Conservation (phyloP, 2,888 invertebrate species). For the Muscina levida region DNA sequence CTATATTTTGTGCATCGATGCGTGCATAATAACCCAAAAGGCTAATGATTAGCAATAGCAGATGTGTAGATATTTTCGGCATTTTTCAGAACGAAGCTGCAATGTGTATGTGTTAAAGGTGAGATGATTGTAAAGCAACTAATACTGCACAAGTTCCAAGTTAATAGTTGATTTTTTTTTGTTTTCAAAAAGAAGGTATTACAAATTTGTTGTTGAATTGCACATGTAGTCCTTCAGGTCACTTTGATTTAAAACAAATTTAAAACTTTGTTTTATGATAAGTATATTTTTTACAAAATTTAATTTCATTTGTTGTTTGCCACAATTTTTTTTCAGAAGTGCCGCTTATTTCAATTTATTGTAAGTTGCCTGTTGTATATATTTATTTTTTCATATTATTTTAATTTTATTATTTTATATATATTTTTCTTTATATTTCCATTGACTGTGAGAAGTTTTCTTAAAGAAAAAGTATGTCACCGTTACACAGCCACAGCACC, state of each 20-base stretch:
- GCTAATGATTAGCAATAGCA: slow-evolving; percentile 69
- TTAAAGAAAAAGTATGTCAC: slow-evolving; percentile 70
- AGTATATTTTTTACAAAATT: not conserved
- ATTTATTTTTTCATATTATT: not conserved
- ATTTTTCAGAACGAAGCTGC: slow-evolving; percentile 42
- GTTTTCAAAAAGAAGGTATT: too few relatives aligned
- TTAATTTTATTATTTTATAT: not conserved
- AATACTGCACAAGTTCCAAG: not conserved
- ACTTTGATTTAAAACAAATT: too few relatives aligned
- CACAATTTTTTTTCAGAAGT: slow-evolving; percentile 13
- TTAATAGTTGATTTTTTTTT: not conserved
- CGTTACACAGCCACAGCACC: slow-evolving; percentile 67
- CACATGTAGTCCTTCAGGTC: too few relatives aligned
- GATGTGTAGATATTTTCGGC: slow-evolving; percentile 67
- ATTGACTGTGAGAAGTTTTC: slow-evolving; percentile 53
- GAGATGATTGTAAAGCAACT: not conserved
- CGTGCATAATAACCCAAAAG: slow-evolving; percentile 70
- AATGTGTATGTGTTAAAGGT: slow-evolving; percentile 15
- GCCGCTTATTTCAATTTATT: slow-evolving; percentile 37
- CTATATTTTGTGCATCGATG: slow-evolving; percentile 78
- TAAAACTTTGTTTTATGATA: too few relatives aligned
- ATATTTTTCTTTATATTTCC: slow-evolving; percentile 24
- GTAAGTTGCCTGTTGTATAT: slow-evolving; percentile 18
- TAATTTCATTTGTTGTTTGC: slow-evolving; percentile 24
- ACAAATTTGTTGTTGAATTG: too few relatives aligned